phyloP scores from a whole-genome alignment of 2,113 vertebrate species.

The Cyrtonyx montezumae region DNA sequence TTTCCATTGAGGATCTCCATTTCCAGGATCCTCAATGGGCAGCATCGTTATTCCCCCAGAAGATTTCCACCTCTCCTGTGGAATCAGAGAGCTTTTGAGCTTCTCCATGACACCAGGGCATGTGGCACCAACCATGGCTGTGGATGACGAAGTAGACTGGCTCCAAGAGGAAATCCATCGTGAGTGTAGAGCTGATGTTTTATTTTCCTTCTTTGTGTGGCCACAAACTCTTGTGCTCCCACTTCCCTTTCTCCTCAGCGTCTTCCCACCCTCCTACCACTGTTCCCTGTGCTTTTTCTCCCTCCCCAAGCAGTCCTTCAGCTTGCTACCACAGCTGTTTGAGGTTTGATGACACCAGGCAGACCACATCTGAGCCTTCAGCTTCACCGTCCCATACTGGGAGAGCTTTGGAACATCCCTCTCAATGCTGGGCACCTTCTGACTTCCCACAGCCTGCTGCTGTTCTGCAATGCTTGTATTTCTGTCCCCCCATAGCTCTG shows the following conservation, averaged over 20 bases:
- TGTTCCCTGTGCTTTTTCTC: background rate
- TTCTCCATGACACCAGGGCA: background rate
- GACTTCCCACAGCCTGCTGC: background rate
- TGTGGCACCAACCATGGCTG: accelerated
- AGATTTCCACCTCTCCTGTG: background rate
- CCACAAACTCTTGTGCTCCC: background rate
- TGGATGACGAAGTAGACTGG: background rate
- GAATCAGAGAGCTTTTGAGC: background rate
- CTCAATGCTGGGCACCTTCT: background rate
- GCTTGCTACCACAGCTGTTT: background rate
- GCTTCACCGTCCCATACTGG: background rate
- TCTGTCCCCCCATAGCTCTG: background rate
- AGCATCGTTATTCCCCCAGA: background rate
- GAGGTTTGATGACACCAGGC: background rate
- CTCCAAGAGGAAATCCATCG: background rate
- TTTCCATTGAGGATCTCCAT: background rate
- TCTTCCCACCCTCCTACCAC: background rate
- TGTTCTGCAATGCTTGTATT: background rate
- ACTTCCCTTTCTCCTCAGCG: background rate
- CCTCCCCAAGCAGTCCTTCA: too few species aligned
- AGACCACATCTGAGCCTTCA: background rate
- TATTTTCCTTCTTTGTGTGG: background rate
- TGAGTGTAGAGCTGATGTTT: background rate
- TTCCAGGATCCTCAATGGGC: accelerated
- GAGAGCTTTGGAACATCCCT: background rate